Base-by-base conservation (phyloP, 1,140 invertebrate genomes). In the Anadara kagoshimensis region DNA sequence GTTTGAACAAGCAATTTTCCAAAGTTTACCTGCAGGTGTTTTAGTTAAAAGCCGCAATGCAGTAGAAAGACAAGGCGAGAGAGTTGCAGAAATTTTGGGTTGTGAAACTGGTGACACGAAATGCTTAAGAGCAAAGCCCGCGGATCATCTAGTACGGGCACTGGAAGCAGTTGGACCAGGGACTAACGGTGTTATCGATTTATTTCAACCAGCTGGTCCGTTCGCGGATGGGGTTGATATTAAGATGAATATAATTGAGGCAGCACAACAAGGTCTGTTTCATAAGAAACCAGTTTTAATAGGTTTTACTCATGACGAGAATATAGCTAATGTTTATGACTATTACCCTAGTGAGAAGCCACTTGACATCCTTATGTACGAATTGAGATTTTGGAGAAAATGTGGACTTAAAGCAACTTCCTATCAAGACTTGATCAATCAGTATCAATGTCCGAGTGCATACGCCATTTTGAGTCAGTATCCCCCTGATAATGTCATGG, bases 1-100 rank as follows among this genome's bases (percentile, higher is more conserved):
- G 7, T 80, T 77, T 47, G 43, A 76, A 43, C 57, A 56, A 24
- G 75, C 72, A 43, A 80, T 80, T 22, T 53, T 80, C 14, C 69
- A 77, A 57, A 80, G 78, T 45, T 43, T 59, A 7, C 75, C 78
- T 0, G 69, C 75, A 20, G 67, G 71, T 45, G 54, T 80, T 45
- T n/a, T 72, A 3, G 64, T 77, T 20, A 80, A 77, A 56, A 69
- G 61, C 12, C 47, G 44, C 4, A 51, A 29, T n/a, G 45, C 74
- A 56, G 78, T 75, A 0, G 18, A 14, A 14, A 44, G 20, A 20
- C 78, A 73, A 57, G 68, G 63, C 2, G 54, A 53, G 22, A 56
- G 61, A 4, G 75, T 80, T 20, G 53, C 63, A 44, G 36, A 20
- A 14, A 20, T 22, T 51, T 77, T 11, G 45, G n/a, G 51, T 29